Evolutionary conservation across 2,888 invertebrate species (phyloP).

Genomic region (Octodonta nipae): DNA sequence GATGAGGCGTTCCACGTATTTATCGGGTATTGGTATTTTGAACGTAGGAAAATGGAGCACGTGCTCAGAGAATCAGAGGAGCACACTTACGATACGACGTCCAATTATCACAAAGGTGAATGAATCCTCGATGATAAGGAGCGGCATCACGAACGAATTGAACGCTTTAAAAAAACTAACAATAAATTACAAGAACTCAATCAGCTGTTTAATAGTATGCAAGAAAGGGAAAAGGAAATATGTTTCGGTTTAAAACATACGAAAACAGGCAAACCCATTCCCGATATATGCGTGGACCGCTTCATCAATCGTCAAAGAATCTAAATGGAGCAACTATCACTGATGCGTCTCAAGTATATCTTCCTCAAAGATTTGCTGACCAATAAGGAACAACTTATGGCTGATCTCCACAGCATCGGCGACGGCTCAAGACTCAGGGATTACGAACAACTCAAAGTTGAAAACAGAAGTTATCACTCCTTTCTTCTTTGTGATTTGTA

Average conservation of each 20-base stretch:
- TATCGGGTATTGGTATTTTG: constrained; percentile 28
- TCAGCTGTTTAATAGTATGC: constrained; percentile 19
- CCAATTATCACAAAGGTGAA: constrained; percentile 14
- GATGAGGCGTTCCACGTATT: constrained; percentile 24
- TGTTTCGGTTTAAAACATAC: constrained; percentile 25
- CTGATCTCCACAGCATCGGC: constrained; percentile 36
- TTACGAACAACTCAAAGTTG: constrained; percentile 42
- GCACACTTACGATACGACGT: constrained; percentile 24
- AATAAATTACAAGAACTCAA: constrained; percentile 16
- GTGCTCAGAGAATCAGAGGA: constrained; percentile 23
- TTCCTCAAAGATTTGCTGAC: constrained; percentile 25
- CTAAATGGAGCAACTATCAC: constrained; percentile 23
- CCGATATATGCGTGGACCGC: constrained; percentile 26
- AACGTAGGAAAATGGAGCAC: constrained; percentile 29
- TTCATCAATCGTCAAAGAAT: constrained; percentile 23
- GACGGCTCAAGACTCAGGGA: constrained; percentile 40
- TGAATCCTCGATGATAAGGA: constrained; percentile 12
- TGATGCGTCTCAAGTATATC: constrained; percentile 26
- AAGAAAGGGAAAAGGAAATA: constrained; percentile 24
- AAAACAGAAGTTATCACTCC: too few species aligned
- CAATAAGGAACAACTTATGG: constrained; percentile 25
- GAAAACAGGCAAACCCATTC: constrained; percentile 29
- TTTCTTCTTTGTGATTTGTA: too few species aligned
- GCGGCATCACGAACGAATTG: constrained; percentile 20
- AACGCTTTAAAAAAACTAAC: constrained; percentile 17